Conservation (phyloP, 2,113 vertebrate genomes). For the Gymnarchus niloticus region DNA sequence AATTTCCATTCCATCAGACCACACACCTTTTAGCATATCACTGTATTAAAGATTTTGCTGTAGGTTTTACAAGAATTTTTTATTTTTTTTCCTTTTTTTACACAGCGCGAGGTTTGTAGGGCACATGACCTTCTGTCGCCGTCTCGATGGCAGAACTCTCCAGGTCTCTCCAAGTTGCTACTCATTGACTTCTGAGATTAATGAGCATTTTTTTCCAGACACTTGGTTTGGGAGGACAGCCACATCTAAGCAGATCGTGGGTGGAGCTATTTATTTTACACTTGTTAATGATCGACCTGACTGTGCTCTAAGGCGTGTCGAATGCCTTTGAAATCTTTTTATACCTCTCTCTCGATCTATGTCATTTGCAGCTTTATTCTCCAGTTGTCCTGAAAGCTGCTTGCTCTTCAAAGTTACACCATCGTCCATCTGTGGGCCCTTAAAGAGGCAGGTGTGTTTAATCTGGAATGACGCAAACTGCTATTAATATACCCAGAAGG, state of each 20-base stretch:
- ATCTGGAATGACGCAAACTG: background rate
- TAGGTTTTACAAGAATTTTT: background rate
- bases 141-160: background rate
- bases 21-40: background rate
- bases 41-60: background rate
- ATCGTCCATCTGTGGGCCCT: background rate
- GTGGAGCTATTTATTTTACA: background rate
- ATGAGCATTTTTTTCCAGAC: background rate
- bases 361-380: background rate
- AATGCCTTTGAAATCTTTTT: background rate
- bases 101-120: background rate
- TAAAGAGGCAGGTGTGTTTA: background rate
- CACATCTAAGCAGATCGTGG: background rate
- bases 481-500: background rate
- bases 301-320: background rate
- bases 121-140: background rate
- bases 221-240: background rate
- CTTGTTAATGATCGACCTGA: background rate
- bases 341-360: background rate
- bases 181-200: background rate
- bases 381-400: background rate
- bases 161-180: too few species aligned
- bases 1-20: background rate
- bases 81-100: background rate
- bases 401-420: background rate